These are phyloP conservation scores for Sphaeramia orbicularis DNA, from an alignment of 2,797 vertebrate species.

Conservation along the genomic window DNA sequence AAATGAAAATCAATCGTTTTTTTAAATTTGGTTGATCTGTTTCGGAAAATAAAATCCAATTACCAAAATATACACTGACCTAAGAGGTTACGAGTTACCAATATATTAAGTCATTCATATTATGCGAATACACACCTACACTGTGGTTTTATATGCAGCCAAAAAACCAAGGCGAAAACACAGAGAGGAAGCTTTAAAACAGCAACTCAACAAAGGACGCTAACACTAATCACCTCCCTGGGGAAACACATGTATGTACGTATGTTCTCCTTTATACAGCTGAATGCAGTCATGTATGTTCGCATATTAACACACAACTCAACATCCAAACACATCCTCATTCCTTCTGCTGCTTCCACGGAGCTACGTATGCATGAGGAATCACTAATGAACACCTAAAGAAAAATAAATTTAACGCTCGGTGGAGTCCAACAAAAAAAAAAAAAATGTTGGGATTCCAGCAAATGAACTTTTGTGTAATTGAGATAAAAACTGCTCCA, in stretches of 20 bases:
- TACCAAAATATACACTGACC: too few species aligned
- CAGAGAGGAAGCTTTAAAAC: constrained; percentile 35
- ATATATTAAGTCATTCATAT: constrained; percentile 12
- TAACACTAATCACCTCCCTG: constrained; percentile 62
- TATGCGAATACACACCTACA: constrained; percentile 29
- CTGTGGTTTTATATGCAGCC: constrained; percentile 4
- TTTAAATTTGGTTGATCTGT: too few species aligned
- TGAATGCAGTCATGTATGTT: not conserved
- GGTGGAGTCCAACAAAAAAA: constrained; percentile 6
- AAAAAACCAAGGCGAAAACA: constrained; percentile 1
- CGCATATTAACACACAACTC: constrained; percentile 22
- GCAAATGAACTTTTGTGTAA: constrained; percentile 60
- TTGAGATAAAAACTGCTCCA: constrained; percentile 68
- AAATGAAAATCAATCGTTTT: too few species aligned
- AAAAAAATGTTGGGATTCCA: constrained; percentile 5
- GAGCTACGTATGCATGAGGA: constrained; percentile 19
- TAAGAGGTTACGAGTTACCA: constrained; percentile 24
- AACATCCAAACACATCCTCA: constrained; percentile 18
- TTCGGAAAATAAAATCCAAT: too few species aligned
- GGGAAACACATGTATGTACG: constrained; percentile 33
- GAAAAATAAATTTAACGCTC: constrained; percentile 51
- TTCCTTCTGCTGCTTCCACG: constrained; percentile 33
- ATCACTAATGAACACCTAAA: constrained; percentile 46
- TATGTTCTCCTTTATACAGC: too few species aligned
- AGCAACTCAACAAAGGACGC: constrained; percentile 56